Evolutionary conservation across 2,797 vertebrate species (phyloP).

Genomic region (Amblyraja radiata): DNA sequence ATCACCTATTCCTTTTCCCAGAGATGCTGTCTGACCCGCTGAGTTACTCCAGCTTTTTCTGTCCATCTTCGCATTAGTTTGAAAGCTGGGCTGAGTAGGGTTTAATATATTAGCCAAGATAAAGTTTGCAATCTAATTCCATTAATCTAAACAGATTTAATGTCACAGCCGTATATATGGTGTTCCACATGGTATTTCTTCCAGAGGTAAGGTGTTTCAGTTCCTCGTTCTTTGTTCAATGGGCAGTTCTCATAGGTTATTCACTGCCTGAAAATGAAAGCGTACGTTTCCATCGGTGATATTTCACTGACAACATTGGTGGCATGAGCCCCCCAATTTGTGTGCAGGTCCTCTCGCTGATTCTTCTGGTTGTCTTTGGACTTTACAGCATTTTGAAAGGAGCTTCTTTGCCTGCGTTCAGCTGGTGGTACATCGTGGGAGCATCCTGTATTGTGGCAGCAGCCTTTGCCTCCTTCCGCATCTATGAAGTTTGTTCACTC

Average conservation of each 20-base stretch:
- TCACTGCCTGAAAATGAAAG: too few relatives aligned
- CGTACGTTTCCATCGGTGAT: too few relatives aligned
- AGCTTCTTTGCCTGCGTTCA: constrained; percentile 51
- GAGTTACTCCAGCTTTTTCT: too few relatives aligned
- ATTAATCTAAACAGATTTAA: constrained; percentile 23
- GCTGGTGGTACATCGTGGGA: constrained; percentile 58
- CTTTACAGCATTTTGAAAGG: constrained; percentile 54
- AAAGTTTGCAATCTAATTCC: not conserved
- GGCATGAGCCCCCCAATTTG: constrained; percentile 48
- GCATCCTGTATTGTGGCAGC: constrained; percentile 50
- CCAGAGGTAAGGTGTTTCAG: not conserved
- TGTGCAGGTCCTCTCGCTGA: constrained; percentile 51
- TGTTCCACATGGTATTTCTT: not conserved
- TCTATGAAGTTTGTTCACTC: constrained; percentile 52
- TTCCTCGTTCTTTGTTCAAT: not conserved
- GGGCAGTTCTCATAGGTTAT: not conserved
- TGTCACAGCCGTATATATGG: not conserved
- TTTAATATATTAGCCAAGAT: not conserved
- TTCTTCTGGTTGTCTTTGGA: constrained; percentile 50
- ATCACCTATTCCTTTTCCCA: too few relatives aligned
- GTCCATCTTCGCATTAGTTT: not conserved
- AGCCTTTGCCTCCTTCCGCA: constrained; percentile 50
- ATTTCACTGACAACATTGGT: constrained; percentile 43
- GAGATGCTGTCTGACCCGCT: too few relatives aligned
- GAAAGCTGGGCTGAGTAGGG: not conserved